Evolutionary conservation across 2,888 invertebrate species (phyloP).

Genomic region (Cheilosia soror): DNA sequence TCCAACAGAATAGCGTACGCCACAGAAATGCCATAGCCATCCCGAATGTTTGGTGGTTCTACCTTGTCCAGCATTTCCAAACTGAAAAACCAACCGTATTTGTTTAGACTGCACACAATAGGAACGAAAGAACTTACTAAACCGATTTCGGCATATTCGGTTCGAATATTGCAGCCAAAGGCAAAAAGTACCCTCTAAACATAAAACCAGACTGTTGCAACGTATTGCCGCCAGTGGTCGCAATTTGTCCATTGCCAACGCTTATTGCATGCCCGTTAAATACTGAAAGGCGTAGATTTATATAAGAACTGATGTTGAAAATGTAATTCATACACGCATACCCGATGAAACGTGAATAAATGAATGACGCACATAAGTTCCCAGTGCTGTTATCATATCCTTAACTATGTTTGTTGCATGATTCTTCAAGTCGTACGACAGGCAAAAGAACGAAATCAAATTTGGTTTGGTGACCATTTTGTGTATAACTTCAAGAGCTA

Average conservation of each 20-base stretch:
- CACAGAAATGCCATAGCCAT: conserved; percentile 98
- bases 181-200: conserved; percentile 96
- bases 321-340: conserved; percentile 25
- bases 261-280: conserved; percentile 79
- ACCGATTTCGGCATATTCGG: conserved; percentile 94
- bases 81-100: conserved; percentile 84
- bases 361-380: conserved; percentile 96
- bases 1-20: conserved; percentile 97
- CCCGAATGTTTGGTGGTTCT: conserved; percentile 96
- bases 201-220: conserved; percentile 95
- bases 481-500: conserved; percentile 97
- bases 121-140: conserved; percentile 88
- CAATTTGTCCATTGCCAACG: conserved; percentile 78
- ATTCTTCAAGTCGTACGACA: conserved; percentile 97
- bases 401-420: conserved; percentile 96
- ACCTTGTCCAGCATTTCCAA: conserved; percentile 98
- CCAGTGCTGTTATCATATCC: conserved; percentile 97
- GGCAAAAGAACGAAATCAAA: conserved; percentile 95
- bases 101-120: not conserved
- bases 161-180: conserved; percentile 92
- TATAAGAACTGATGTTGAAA: conserved; percentile 52
- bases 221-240: conserved; percentile 82
- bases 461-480: conserved; percentile 95
- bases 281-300: conserved; percentile 63
- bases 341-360: conserved; percentile 86